Evolutionary conservation across 2,113 vertebrate species (phyloP).

Genomic region (Oncorhynchus tshawytscha): DNA sequence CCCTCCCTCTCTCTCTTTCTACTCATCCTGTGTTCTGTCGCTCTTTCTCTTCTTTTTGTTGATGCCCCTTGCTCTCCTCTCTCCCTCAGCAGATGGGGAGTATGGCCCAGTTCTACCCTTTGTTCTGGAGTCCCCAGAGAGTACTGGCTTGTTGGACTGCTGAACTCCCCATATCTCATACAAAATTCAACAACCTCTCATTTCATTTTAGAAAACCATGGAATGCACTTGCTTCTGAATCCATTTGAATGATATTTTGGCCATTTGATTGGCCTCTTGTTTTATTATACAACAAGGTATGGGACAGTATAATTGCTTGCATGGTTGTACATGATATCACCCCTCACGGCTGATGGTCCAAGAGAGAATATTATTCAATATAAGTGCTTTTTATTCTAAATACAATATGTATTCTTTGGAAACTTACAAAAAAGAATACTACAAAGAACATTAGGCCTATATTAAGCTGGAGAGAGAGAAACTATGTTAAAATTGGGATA

Average conservation of each 20-base stretch:
- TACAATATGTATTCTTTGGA: not conserved
- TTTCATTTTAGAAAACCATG: constrained; percentile 71
- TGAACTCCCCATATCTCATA: constrained; percentile 82
- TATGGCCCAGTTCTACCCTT: constrained; percentile 95
- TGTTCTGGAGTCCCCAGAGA: constrained; percentile 96
- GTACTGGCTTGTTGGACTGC: constrained; percentile 74
- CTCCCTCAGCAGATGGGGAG: constrained; percentile 94
- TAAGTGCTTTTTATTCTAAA: not conserved
- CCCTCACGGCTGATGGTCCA: no score
- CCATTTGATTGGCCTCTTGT: not conserved
- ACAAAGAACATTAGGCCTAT: not conserved
- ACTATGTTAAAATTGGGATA: not conserved
- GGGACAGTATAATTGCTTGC: not conserved
- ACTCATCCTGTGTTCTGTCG: constrained; percentile 7
- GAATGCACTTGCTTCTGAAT: constrained; percentile 64
- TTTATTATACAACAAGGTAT: not conserved
- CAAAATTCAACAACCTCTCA: constrained; percentile 86
- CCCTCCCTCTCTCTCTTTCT: not conserved
- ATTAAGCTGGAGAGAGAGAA: not conserved
- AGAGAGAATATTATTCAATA: no score
- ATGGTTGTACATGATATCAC: not conserved
- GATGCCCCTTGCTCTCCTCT: constrained; percentile 17
- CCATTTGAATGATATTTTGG: constrained; percentile 13
- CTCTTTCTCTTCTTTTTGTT: not conserved
- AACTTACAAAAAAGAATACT: not conserved